Conservation (phyloP, 2,888 invertebrate species). For the Rutpela maculata region DNA sequence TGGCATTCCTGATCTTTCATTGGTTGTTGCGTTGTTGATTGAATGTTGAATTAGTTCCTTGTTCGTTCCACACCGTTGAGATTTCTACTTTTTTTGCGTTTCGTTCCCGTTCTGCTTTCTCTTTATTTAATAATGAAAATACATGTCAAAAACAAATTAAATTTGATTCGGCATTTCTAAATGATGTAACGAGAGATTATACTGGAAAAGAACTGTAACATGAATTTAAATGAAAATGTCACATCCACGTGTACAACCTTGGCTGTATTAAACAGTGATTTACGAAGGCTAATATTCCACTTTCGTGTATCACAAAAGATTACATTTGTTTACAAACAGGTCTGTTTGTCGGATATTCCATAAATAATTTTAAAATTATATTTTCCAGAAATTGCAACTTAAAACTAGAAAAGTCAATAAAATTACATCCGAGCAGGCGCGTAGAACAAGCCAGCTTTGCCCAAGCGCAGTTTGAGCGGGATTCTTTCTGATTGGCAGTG, state of each 20-base stretch:
- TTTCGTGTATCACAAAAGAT: background rate
- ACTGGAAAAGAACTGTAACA: constrained; percentile 2
- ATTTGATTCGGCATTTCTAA: constrained; percentile 5
- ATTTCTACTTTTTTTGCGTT: constrained; percentile 10
- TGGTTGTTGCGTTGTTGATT: background rate
- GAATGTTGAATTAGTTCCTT: background rate
- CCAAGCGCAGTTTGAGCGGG: constrained; percentile 68
- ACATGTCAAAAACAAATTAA: constrained; percentile 10
- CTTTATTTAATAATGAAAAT: constrained; percentile 18
- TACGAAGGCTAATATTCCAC: background rate
- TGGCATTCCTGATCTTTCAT: too few species aligned
- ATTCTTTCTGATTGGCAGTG: constrained; percentile 69
- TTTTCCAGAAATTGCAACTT: constrained; percentile 10
- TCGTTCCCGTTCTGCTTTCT: constrained; percentile 28
- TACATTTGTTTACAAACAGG: background rate
- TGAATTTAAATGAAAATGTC: constrained; percentile 19
- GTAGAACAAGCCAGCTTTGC: constrained; percentile 47
- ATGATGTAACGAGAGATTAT: constrained; percentile 4
- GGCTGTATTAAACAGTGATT: constrained; percentile 6
- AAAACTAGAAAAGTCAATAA: constrained; percentile 47
- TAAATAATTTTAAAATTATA: background rate
- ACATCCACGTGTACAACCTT: constrained; percentile 32
- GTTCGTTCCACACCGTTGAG: constrained; percentile 10
- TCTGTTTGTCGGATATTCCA: background rate
- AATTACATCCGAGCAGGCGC: constrained; percentile 37